These are phyloP conservation scores for Drosophila imparisetae DNA, from an alignment of 2,888 invertebrate genomes.

Conservation along the genomic window DNA sequence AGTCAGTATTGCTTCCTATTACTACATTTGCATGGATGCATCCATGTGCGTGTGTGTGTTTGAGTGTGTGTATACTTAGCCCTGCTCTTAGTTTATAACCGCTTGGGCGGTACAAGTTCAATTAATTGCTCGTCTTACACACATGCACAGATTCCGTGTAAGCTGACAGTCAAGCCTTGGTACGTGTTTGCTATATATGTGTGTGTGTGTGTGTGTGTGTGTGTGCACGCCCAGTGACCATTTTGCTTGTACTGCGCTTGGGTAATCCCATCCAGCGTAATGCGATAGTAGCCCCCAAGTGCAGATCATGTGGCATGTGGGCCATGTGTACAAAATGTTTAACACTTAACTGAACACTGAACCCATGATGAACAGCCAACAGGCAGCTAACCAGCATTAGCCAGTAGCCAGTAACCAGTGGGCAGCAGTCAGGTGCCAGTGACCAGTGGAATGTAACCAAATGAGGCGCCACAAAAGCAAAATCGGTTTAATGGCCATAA, in stretches of 20 bases:
- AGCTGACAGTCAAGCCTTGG: slow-evolving; percentile 21
- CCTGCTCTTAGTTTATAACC: slow-evolving; percentile 43
- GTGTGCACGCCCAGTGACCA: slow-evolving; percentile 30
- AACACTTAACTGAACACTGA: slow-evolving; percentile 63
- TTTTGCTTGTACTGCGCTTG: slow-evolving; percentile 42
- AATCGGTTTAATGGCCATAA: slow-evolving; percentile 56
- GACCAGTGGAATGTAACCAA: slow-evolving; percentile 9
- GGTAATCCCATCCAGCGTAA: slow-evolving; percentile 26
- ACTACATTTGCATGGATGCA: neutral
- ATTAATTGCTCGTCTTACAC: slow-evolving; percentile 59
- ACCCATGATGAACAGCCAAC: slow-evolving; percentile 30
- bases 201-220: slow-evolving; percentile 13
- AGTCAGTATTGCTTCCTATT: slow-evolving; percentile 5
- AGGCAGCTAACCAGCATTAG: neutral
- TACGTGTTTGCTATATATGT: neutral
- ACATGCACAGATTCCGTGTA: slow-evolving; percentile 29
- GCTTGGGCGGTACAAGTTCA: slow-evolving; percentile 50
- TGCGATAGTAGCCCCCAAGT: slow-evolving; percentile 27
- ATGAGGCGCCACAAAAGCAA: slow-evolving; percentile 50
- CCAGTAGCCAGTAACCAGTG: neutral
- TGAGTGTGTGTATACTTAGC: slow-evolving; percentile 12
- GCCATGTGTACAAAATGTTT: slow-evolving; percentile 51
- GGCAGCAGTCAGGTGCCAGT: neutral
- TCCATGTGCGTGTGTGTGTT: too few relatives aligned
- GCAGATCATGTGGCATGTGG: slow-evolving; percentile 7